Base-by-base conservation (phyloP, 2,113 vertebrate genomes). In the Neodontobutis hainanensis region DNA sequence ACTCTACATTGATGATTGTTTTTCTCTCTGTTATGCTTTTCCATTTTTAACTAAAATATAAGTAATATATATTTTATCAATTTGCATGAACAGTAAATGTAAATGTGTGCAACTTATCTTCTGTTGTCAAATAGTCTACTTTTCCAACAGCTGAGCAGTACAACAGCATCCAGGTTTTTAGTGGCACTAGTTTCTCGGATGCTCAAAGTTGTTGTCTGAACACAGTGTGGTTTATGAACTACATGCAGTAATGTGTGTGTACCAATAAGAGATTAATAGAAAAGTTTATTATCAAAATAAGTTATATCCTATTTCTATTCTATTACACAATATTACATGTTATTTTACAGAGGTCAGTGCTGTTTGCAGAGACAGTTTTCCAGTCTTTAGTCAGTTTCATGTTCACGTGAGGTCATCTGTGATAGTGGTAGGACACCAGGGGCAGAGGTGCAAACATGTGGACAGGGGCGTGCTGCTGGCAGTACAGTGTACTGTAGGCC, bases 221-320 rank as follows among this genome's bases (percentile, higher is more conserved):
- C 38, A 40, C 38, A 40, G 38, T 40, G 5, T 4, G 38, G 38
- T 8, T 58, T 6, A 44, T 66, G 53, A 48, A 11, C 9, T 8
- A 38, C n/a, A 52, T 63, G 34, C 14, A 58, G 53, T 16, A 6
- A 11, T 27, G 19, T 27, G 19, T 27, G 19, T 27, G 19, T 27
- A 27, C 3, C 19, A 27, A 27, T 27, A 48, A 7, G 58, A 43
- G 7, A 44, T 1, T 34, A 60, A 4, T 44, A 68, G 35, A 69
- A 65, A 73, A 40, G 63, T 16, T 36, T 34, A 81, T 73, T 81
- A 84, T 77, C 12, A 84, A 73, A 86, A 88, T 85, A 82, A 85
- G 4, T 81, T 85, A 81, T 38, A 19, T 5, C 61, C 51, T 71
- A 38, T n/a, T 38, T 8, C 16, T 65, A 72, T 61, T 73, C 61